Evolutionary conservation across 2,888 invertebrate genomes (phyloP).

Genomic region (Andrena trimmerana): DNA sequence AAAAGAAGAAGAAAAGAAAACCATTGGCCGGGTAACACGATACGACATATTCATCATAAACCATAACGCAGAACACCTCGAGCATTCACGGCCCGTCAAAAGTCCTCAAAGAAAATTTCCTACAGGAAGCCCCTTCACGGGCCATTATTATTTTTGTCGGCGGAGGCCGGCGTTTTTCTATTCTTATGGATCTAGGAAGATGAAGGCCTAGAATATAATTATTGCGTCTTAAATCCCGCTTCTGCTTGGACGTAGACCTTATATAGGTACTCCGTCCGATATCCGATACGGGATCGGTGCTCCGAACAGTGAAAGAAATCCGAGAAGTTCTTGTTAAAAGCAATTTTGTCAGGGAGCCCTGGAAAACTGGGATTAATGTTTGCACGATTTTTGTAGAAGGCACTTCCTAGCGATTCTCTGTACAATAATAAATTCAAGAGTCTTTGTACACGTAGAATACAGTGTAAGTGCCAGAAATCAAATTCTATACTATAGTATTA

Average conservation of each 20-base stretch:
- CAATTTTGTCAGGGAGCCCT: conserved; percentile 27
- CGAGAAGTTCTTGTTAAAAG: conserved; percentile 57
- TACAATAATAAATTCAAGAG: too few relatives aligned
- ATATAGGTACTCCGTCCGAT: conserved; percentile 37
- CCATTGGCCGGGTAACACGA: conserved; percentile 75
- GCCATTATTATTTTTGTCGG: conserved; percentile 75
- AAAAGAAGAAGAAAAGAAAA: conserved; percentile 59
- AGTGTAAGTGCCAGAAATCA: too few relatives aligned
- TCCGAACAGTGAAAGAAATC: conserved; percentile 52
- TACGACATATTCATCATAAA: conserved; percentile 82
- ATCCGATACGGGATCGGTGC: conserved; percentile 62
- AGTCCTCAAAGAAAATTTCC: conserved; percentile 77
- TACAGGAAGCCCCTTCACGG: conserved; percentile 77
- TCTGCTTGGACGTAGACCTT: conserved; percentile 14
- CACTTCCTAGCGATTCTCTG: background rate
- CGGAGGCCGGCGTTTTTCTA: conserved; percentile 66
- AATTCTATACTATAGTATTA: too few relatives aligned
- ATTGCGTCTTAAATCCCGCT: conserved; percentile 54
- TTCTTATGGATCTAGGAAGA: conserved; percentile 72
- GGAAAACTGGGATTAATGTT: conserved; percentile 20
- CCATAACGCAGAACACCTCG: conserved; percentile 79
- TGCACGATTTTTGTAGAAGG: background rate
- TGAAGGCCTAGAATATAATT: conserved; percentile 75
- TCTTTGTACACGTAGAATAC: too few relatives aligned
- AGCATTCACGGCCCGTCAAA: conserved; percentile 79